Percentiles rank a stretch among this genome's conserved stretches.
Evolutionary conservation across 1,140 invertebrate species (phyloP).

Genomic region (Drosophila mojavensis): DNA sequence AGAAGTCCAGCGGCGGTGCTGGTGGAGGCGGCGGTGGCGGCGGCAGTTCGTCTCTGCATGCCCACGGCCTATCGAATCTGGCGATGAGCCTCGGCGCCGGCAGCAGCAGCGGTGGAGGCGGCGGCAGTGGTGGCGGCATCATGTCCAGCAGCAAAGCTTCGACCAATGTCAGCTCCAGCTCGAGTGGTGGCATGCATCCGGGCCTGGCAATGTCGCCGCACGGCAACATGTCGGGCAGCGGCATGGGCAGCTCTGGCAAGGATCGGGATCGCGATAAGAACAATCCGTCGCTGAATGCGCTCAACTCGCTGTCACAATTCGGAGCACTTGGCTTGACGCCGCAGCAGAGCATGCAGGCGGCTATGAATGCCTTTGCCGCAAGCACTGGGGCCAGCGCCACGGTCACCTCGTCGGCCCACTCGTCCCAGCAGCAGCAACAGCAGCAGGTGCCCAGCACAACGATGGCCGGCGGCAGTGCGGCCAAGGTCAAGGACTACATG

Average conservation of each 20-base stretch:
- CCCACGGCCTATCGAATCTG: slow-evolving; percentile 53
- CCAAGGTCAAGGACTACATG: slow-evolving; percentile 77
- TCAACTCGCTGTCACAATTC: slow-evolving; percentile 80
- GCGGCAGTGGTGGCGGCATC: slow-evolving; percentile 25
- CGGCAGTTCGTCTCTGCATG: slow-evolving; percentile 52
- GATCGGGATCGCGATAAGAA: slow-evolving; percentile 68
- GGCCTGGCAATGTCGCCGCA: slow-evolving; percentile 67
- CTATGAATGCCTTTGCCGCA: slow-evolving; percentile 83
- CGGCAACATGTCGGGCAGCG: slow-evolving; percentile 35
- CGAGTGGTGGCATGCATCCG: slow-evolving; percentile 54
- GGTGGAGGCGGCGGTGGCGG: slow-evolving; percentile 41
- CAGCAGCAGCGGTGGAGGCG: not conserved
- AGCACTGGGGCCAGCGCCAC: slow-evolving; percentile 60
- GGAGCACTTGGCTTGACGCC: slow-evolving; percentile 80
- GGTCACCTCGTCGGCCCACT: slow-evolving; percentile 58
- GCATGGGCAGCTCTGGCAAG: slow-evolving; percentile 30
- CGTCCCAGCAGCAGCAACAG: slow-evolving; percentile 49
- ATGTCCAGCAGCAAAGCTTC: slow-evolving; percentile 62
- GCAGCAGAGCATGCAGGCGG: slow-evolving; percentile 83
- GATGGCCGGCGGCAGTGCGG: slow-evolving; percentile 46
- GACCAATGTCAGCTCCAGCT: slow-evolving; percentile 66
- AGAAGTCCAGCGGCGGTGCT: slow-evolving; percentile 65
- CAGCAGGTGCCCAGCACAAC: slow-evolving; percentile 42
- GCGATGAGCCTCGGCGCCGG: slow-evolving; percentile 43
- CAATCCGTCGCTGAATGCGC: slow-evolving; percentile 80